Conservation (phyloP, 2,888 invertebrate species). For the Campoplex nolae region DNA sequence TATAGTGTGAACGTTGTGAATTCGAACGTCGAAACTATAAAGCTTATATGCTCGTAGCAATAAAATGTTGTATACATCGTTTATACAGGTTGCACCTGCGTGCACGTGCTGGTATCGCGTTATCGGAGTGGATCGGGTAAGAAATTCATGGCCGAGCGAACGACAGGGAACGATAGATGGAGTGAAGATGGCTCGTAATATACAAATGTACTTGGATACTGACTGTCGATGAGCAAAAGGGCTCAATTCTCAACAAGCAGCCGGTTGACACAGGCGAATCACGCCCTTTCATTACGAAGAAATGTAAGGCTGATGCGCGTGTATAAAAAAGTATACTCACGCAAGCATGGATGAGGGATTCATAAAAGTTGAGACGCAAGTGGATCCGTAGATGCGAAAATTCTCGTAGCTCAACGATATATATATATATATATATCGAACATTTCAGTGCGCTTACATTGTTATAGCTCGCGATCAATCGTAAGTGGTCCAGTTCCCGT, state of each 20-base stretch:
- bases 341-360: constrained; percentile 2
- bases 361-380: constrained; percentile 5
- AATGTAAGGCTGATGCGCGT: not conserved
- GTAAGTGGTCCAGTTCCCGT: constrained; percentile 62
- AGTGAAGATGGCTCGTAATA: constrained; percentile 34
- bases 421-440: constrained; percentile 28
- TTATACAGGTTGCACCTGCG: constrained; percentile 55
- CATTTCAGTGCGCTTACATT: constrained; percentile 60
- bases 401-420: constrained; percentile 25
- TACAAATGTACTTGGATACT: not conserved
- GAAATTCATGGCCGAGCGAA: constrained; percentile 63
- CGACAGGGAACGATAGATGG: constrained; percentile 40
- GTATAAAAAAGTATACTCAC: not conserved
- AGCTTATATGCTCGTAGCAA: constrained; percentile 59
- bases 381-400: constrained; percentile 13
- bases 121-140: constrained; percentile 56
- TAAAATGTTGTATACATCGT: constrained; percentile 56
- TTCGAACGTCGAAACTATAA: constrained; percentile 62
- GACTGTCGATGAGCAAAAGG: not conserved
- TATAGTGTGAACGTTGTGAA: constrained; percentile 50
- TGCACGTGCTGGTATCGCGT: constrained; percentile 35
- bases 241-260: not conserved
- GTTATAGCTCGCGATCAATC: constrained; percentile 64
- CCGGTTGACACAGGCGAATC: not conserved
- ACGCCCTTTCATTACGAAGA: not conserved